A percentile compares a stretch with the other conserved stretches of the same genome.
Evolutionary conservation across 2,113 vertebrate genomes (phyloP).

Genomic region (Macrotis lagotis): DNA sequence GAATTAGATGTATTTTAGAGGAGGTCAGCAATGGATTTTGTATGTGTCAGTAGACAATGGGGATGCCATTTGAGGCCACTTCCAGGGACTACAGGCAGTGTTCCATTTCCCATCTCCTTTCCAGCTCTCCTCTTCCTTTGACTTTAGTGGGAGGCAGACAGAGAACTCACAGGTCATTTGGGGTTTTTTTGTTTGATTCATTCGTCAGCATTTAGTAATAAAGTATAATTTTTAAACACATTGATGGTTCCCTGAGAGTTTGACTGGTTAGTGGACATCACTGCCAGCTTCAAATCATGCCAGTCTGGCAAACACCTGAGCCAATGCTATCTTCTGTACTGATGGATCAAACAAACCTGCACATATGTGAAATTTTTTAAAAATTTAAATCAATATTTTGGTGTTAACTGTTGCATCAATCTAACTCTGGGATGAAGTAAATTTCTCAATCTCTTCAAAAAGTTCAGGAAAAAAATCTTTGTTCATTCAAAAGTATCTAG

Average conservation of each 20-base stretch:
- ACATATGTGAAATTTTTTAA: neutral
- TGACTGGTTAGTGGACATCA: conserved; percentile 65
- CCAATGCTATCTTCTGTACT: neutral
- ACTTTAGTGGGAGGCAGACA: conserved; percentile 84
- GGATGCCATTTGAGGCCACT: conserved; percentile 26
- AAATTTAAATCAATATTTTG: neutral
- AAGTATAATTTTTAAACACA: conserved; percentile 74
- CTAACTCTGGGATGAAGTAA: conserved; percentile 32
- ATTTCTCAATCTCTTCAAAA: conserved; percentile 20
- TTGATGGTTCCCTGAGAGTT: conserved; percentile 82
- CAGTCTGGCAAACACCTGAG: neutral
- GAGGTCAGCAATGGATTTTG: neutral
- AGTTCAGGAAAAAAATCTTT: neutral
- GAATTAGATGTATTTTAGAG: neutral
- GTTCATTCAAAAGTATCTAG: conserved; percentile 4
- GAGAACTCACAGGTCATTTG: conserved; percentile 84
- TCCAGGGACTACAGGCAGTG: neutral
- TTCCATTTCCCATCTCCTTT: neutral
- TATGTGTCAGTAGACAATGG: conserved; percentile 13
- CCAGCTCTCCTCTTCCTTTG: conserved; percentile 68
- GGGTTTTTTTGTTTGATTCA: conserved; percentile 83
- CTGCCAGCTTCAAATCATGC: conserved; percentile 28
- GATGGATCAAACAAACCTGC: conserved; percentile 34
- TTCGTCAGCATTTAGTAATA: conserved; percentile 82
- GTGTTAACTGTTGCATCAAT: neutral